phyloP scores from a whole-genome alignment of 1,140 invertebrate genomes.

The Eulimnadia texana region DNA sequence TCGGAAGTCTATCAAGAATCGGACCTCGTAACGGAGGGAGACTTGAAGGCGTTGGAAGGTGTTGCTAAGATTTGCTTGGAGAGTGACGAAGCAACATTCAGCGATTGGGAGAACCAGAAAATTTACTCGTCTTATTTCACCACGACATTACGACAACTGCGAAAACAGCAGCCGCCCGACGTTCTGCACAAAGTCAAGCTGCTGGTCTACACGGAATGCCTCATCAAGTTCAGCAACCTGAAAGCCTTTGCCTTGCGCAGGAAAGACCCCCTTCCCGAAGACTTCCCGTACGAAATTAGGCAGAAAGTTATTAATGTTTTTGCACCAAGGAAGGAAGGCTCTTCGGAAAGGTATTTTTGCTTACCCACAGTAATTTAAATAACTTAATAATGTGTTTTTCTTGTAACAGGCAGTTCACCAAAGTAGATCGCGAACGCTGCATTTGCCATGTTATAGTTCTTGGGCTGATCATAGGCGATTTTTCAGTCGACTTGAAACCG shows the following conservation, averaged over 20 bases:
- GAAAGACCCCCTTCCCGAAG: background rate
- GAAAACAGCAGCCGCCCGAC: background rate
- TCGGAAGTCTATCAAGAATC: conserved; percentile 1
- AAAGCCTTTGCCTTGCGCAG: background rate
- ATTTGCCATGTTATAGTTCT: conserved; percentile 13
- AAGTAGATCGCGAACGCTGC: conserved; percentile 5
- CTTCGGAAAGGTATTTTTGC: background rate
- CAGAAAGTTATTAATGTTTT: conserved; percentile 5
- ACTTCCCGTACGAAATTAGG: background rate
- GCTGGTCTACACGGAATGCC: conserved; percentile 4
- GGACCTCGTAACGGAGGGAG: background rate
- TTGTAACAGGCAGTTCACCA: conserved; percentile 8
- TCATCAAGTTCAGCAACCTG: conserved; percentile 1
- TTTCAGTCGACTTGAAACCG: background rate
- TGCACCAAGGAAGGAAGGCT: background rate
- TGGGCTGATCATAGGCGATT: background rate
- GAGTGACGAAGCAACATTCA: background rate
- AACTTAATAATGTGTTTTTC: background rate
- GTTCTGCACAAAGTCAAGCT: background rate
- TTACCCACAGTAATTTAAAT: background rate
- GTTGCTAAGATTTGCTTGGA: background rate
- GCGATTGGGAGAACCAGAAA: background rate
- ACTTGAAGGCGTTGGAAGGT: background rate
- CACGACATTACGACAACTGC: background rate
- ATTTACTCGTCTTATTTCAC: conserved; percentile 2